These are phyloP conservation scores for Thinocorus orbignyianus DNA, from an alignment of 2,113 vertebrate genomes.

Conservation along the genomic window DNA sequence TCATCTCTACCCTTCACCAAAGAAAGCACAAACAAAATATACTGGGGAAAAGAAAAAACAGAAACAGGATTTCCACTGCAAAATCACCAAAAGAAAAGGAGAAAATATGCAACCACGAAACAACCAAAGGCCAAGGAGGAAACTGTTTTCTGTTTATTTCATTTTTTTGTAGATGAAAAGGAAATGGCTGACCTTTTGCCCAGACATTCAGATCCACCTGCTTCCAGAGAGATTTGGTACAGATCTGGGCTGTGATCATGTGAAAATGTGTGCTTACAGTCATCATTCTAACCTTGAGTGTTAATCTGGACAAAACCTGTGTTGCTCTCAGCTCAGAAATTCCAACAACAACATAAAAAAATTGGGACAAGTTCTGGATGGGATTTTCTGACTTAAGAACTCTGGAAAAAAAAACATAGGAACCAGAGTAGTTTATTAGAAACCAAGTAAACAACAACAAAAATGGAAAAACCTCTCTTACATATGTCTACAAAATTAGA, in stretches of 20 bases:
- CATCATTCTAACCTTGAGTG: not conserved
- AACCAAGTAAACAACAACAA: not conserved
- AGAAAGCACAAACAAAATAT: not conserved
- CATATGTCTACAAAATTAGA: not conserved
- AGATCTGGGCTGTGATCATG: not conserved
- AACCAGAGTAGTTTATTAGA: not conserved
- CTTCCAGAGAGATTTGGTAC: not conserved
- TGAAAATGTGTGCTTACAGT: not conserved
- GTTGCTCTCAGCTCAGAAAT: not conserved
- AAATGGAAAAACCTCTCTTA: not conserved
- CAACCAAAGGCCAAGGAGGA: not conserved
- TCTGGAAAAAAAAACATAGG: not conserved
- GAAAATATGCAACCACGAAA: not conserved
- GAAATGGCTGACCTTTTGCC: not conserved
- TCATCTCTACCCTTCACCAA: not conserved
- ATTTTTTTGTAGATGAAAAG: constrained; percentile 3
- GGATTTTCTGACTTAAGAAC: not conserved
- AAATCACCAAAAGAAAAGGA: not conserved
- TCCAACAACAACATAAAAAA: not conserved
- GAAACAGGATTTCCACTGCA: not conserved
- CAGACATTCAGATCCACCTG: constrained; percentile 19
- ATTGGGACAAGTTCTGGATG: not conserved
- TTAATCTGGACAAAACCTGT: not conserved
- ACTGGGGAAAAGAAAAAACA: fast-evolving
- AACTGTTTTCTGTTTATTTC: constrained; percentile 12